Percentiles rank a stretch among this genome's conserved stretches.
Conservation (phyloP, 1,140 invertebrate species). For the Parasteatoda tepidariorum region DNA sequence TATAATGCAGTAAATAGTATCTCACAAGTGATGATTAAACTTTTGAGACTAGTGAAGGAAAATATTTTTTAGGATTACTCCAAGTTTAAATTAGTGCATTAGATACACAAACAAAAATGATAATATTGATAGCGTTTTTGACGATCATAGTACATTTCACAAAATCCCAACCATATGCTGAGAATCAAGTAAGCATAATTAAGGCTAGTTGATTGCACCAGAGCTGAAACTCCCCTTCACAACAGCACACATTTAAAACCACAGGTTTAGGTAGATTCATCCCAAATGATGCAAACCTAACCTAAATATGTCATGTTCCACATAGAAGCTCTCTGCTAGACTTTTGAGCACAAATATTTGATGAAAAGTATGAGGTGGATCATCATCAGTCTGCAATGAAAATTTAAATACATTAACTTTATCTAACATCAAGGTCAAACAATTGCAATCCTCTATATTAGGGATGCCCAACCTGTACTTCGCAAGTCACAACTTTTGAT, state of each 20-base stretch:
- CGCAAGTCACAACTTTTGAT: no score
- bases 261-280: neutral
- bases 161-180: neutral
- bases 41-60: neutral
- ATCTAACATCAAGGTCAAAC: no score
- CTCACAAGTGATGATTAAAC: no score
- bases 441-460: no score
- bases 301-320: conserved; percentile 91
- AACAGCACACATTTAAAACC: no score
- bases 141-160: conserved; percentile 7
- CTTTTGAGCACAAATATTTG: conserved; percentile 93
- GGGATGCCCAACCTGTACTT: no score
- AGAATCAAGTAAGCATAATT: neutral
- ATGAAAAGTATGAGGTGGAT: conserved; percentile 89
- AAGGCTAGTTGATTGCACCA: neutral
- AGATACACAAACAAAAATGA: neutral
- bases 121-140: neutral
- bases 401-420: no score
- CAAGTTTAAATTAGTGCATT: neutral
- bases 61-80: neutral
- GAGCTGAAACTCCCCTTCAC: neutral
- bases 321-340: conserved; percentile 85
- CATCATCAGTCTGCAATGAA: conserved; percentile 86
- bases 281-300: conserved; percentile 81
- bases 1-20: no score